Base-by-base conservation (phyloP, 2,888 invertebrate genomes). In the Drosophila hawaiiensis region DNA sequence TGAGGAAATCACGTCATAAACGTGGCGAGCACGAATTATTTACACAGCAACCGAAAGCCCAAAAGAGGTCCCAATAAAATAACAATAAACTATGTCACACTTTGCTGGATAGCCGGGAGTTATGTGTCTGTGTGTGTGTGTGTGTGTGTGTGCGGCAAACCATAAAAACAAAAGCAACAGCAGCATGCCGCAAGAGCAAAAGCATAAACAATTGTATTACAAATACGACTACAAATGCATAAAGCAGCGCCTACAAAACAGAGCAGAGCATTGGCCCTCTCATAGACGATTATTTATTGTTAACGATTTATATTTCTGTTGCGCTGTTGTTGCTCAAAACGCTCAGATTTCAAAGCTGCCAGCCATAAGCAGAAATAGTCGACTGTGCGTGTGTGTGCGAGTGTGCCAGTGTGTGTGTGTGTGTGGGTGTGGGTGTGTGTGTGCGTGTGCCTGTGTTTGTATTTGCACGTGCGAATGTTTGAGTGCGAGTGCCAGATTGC, bases 171-270 rank as follows among this genome's bases (percentile, higher is more conserved):
- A 78, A 78, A 61, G 14, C 84, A 82, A 68, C 73, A 76, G 76
- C 68, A 79, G 76, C 66, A 73, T 76, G 71, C 77, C 89, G 55
- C 80, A 80, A 73, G 65, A 75, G 68, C 69, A 83, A 83, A 61
- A 68, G 80, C 90, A 89, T 89, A 83, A 86, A 89, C 86, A 89
- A 86, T 87, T 89, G 90, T 85, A 85, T 85, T 90, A 90, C 85
- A 90, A 88, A 90, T 82, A 89, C 84, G 78, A 82, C 88, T 80
- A 89, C 90, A 84, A 84, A 84, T 89, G 88, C 84, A 84, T 85
- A 89, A 84, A 84, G 76, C 86, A 81, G 71, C 77, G 76, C 70
- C 61, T 72, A 77, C 73, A 79, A 66, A 79, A 62, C 70, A 76
- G 22, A 25, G 47, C 22, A 16, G 47, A 78, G 71, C 50, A 76